Base-by-base conservation (phyloP, 2,888 invertebrate genomes). In the Sinhomidia bicolor region DNA sequence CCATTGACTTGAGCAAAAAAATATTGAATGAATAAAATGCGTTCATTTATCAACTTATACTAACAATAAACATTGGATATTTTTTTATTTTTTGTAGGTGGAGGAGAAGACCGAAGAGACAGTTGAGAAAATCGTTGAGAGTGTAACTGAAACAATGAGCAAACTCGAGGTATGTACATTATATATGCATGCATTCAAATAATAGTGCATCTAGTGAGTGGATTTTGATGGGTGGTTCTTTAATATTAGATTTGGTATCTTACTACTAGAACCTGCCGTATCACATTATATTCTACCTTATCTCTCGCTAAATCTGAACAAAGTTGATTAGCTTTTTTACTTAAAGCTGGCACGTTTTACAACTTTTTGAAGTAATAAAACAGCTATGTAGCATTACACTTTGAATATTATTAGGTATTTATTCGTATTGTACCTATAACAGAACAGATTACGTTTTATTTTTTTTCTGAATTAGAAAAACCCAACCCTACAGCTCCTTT, bases 71-170 rank as follows among this genome's bases (percentile, higher is more conserved):
- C 44, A 0, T 20, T 80, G 54, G 20, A 7, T 57, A 12, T 29
- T 68, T 54, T 84, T 57, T 9, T n/a, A n/a, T n/a, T 57, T 57
- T 36, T 81, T 71, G 41, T 60, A 89, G 89, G 83, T 85, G 41
- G 89, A 86, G n/a, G 86, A 86, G 71, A 74, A 83, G 23, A 83
- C 36, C 36, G 89, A 87, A 54, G 82, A 87, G 57, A 76, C 85
- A 10, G 41, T 86, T 41, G 89, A 86, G 79, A 87, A 90, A 68
- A 82, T 85, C 32, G 81, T 89, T 32, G 89, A 89, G 74, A 60
- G 68, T 41, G 80, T 89, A 83, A 88, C 88, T 78, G 88, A 88
- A 44, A 88, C 68, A 36, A 2, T 88, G 60, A 89, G 89, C 87
- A 89, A 89, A 82, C 14, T 87, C 17, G 87, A 89, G 86, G 89